phyloP scores from a whole-genome alignment of 2,113 vertebrate genomes.

The Microtus oregoni region DNA sequence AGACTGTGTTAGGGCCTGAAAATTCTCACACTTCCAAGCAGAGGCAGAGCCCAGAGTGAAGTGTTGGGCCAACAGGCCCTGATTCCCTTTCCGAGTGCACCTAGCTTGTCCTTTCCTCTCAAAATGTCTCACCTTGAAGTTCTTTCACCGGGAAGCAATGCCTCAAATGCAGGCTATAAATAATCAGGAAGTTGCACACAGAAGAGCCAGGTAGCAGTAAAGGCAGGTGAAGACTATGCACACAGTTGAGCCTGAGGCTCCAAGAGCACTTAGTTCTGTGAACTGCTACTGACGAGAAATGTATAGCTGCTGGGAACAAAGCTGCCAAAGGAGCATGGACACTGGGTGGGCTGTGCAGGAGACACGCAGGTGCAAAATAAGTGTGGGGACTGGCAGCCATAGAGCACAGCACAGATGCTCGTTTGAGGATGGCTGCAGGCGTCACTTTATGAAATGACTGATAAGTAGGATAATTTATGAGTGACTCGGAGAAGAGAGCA shows the following conservation, averaged over 20 bases:
- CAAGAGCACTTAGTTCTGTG: neutral
- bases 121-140: neutral
- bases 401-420: too few species aligned
- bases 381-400: neutral
- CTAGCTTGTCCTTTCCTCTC: neutral
- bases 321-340: neutral
- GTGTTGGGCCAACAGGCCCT: neutral
- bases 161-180: neutral
- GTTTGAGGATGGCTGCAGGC: neutral
- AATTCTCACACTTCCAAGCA: neutral
- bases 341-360: neutral
- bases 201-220: neutral
- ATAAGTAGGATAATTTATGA: neutral
- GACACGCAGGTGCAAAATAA: accelerated
- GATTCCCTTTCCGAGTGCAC: neutral
- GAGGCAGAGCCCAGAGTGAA: neutral
- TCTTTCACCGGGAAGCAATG: neutral
- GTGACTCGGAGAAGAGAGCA: neutral
- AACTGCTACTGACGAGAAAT: neutral
- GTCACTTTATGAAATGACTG: neutral
- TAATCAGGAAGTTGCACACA: too few species aligned
- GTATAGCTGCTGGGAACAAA: neutral
- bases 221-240: neutral
- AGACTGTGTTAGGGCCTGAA: neutral
- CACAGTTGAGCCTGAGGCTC: neutral